Conservation (phyloP, 2,113 vertebrate genomes). For the Phasianus colchicus region DNA sequence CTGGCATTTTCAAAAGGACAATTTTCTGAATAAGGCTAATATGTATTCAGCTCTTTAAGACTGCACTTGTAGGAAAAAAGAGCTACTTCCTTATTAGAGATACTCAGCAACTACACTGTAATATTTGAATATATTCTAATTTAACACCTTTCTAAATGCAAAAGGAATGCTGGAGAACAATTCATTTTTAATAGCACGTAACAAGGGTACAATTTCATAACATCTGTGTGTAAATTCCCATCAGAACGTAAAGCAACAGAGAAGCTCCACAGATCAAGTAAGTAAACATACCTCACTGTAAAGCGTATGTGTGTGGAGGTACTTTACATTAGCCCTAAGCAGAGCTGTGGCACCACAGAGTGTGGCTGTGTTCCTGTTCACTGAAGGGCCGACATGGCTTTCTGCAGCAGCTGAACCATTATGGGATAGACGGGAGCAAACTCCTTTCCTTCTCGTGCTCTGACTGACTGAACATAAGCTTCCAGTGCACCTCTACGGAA, state of each 20-base stretch:
- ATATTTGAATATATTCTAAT: not conserved
- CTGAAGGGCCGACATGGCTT: constrained; percentile 79
- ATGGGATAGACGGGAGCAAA: constrained; percentile 95
- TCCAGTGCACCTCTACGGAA: constrained; percentile 88
- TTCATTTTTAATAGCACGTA: not conserved
- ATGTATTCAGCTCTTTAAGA: not conserved
- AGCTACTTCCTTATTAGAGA: constrained; percentile 10
- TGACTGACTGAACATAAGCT: constrained; percentile 94
- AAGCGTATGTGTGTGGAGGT: not conserved
- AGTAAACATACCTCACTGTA: accelerated
- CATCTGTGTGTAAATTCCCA: not conserved
- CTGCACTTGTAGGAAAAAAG: not conserved
- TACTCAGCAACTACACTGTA: not conserved
- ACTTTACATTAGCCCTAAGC: not conserved
- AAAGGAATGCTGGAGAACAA: not conserved
- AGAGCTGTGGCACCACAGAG: accelerated
- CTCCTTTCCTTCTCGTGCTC: constrained; percentile 90
- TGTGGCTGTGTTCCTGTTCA: not conserved
- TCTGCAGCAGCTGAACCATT: constrained; percentile 95
- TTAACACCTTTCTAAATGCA: constrained; percentile 11
- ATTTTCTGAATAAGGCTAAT: not conserved
- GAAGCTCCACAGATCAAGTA: not conserved
- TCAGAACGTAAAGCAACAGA: not conserved
- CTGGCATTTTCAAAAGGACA: not conserved
- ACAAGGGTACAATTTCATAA: not conserved